phyloP scores from a whole-genome alignment of 2,113 vertebrate genomes.

The Cheilinus undulatus region DNA sequence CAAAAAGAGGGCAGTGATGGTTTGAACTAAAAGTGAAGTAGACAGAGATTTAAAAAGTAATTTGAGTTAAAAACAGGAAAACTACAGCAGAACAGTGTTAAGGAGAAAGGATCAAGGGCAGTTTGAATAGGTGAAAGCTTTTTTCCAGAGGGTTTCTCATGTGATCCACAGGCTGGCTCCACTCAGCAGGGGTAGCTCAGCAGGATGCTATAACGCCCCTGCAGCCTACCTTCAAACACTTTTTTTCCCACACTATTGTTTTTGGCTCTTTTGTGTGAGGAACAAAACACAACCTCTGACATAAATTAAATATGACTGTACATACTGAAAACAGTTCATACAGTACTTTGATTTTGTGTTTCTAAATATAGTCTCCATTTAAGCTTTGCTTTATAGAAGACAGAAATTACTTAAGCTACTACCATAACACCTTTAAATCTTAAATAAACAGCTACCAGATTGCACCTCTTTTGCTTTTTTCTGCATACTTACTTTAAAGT shows the following conservation, averaged over 20 bases:
- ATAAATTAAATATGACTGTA: not conserved
- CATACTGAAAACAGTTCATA: not conserved
- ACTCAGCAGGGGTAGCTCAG: constrained; percentile 25
- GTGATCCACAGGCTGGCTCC: not conserved
- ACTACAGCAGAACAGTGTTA: constrained; percentile 1
- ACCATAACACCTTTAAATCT: too few relatives aligned
- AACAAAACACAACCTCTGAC: not conserved
- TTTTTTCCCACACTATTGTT: not conserved
- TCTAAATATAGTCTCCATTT: not conserved
- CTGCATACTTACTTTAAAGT: too few relatives aligned
- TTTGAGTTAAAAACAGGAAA: not conserved
- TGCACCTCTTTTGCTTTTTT: too few relatives aligned
- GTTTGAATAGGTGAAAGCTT: constrained; percentile 11
- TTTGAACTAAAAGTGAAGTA: not conserved
- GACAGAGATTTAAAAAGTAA: not conserved
- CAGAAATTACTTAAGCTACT: too few relatives aligned
- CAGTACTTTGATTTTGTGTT: not conserved
- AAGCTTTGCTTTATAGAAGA: too few relatives aligned
- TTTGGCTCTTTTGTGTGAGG: not conserved
- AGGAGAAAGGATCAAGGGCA: not conserved
- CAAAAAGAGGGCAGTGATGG: not conserved
- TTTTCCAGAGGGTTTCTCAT: constrained; percentile 23
- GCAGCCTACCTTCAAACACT: not conserved
- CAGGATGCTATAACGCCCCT: not conserved
- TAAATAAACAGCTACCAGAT: too few relatives aligned